Conservation (phyloP, 2,113 vertebrate species). For the Crotalus helleri region DNA sequence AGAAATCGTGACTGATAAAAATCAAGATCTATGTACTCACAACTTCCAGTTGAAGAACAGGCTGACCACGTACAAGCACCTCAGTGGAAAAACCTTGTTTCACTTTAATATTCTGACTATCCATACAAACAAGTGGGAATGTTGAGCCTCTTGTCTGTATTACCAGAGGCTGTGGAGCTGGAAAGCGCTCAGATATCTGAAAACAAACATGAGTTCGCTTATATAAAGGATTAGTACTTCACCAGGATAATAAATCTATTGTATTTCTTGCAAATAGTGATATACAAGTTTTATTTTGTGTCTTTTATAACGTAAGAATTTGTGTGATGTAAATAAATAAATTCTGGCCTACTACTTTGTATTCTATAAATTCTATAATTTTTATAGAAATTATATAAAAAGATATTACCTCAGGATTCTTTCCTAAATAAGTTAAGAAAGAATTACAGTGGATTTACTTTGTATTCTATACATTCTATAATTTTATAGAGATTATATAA, state of each 20-base stretch:
- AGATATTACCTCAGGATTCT: no score
- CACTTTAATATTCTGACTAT: not conserved
- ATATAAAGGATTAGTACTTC: not conserved
- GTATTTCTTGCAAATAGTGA: not conserved
- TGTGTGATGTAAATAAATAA: not conserved
- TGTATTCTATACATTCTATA: not conserved
- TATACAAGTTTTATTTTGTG: not conserved
- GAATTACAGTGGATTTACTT: no score
- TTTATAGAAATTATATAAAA: no score
- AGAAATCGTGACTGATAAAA: not conserved
- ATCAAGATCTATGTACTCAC: not conserved
- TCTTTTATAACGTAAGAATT: not conserved
- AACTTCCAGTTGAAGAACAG: not conserved
- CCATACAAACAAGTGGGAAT: conserved; percentile 1
- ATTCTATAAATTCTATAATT: no score
- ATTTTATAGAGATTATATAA: not conserved
- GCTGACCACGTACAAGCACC: not conserved
- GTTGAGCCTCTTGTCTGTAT: not conserved
- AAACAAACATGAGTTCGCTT: not conserved
- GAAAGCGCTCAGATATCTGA: not conserved
- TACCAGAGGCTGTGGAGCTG: not conserved
- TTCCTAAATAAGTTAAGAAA: no score
- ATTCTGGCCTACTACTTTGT: not conserved
- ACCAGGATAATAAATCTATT: not conserved
- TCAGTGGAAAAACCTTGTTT: not conserved